phyloP scores from a whole-genome alignment of 1,140 invertebrate species.

The Caenorhabditis brenneri region DNA sequence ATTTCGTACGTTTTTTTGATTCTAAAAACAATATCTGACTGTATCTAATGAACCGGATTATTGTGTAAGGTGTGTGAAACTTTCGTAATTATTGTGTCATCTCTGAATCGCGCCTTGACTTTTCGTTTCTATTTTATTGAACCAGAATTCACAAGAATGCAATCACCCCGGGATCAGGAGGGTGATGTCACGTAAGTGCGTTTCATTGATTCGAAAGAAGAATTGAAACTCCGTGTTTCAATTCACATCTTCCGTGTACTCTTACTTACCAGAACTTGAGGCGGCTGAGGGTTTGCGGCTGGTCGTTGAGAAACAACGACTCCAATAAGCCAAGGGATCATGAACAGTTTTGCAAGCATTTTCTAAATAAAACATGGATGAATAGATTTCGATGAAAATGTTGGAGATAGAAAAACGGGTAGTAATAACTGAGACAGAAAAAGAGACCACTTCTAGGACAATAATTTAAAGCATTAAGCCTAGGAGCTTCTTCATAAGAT shows the following conservation, averaged over 20 bases:
- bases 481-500: too few relatives aligned
- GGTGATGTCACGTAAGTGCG: too few relatives aligned
- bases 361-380: background rate
- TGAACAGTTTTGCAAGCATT: conserved; percentile 30
- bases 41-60: background rate
- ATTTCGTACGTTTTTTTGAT: too few relatives aligned
- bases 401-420: background rate
- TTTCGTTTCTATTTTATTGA: conserved; percentile 3
- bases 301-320: background rate
- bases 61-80: background rate
- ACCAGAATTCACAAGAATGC: too few relatives aligned
- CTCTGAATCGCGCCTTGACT: background rate
- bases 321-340: conserved; percentile 19
- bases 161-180: too few relatives aligned
- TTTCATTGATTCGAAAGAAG: too few relatives aligned
- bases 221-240: too few relatives aligned
- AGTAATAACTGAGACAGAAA: background rate
- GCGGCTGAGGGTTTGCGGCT: background rate
- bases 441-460: background rate
- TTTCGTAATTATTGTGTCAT: background rate
- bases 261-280: background rate
- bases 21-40: background rate
- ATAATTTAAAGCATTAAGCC: too few relatives aligned
- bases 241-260: too few relatives aligned
- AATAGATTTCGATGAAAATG: background rate